A percentile compares a stretch with the other conserved stretches of the same genome.
Conservation (phyloP, 2,888 invertebrate species). For the Drosophila multiciliata region DNA sequence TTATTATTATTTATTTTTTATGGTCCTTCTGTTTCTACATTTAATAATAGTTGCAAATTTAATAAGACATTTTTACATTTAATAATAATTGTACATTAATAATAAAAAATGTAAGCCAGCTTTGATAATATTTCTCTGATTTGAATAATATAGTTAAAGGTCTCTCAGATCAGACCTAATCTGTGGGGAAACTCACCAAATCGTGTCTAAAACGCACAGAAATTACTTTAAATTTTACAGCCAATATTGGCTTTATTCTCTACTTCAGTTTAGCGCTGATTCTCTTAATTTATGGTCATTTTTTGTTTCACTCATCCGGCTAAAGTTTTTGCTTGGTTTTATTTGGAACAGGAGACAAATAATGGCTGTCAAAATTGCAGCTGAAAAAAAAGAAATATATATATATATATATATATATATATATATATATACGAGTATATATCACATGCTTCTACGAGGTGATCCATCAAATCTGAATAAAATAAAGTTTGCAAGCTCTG, state of each 20-base stretch:
- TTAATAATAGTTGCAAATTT: no score
- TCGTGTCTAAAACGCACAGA: no score
- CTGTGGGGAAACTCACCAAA: background rate
- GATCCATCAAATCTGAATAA: constrained; percentile 39
- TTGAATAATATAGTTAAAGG: background rate
- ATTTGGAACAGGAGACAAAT: constrained; percentile 38
- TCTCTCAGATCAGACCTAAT: background rate
- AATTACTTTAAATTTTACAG: background rate
- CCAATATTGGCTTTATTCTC: background rate
- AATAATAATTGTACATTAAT: no score
- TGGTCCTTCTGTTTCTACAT: no score
- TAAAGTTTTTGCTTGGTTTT: constrained; percentile 20
- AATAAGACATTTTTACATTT: no score
- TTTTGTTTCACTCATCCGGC: constrained; percentile 12
- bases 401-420: constrained; percentile 25
- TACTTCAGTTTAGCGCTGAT: background rate
- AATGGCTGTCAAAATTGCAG: constrained; percentile 42
- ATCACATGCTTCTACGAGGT: constrained; percentile 8
- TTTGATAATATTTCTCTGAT: background rate
- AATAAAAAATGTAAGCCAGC: background rate
- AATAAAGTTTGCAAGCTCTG: constrained; percentile 25
- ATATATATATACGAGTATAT: constrained; percentile 8
- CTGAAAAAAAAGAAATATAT: constrained; percentile 24
- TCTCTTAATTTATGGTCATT: constrained; percentile 16
- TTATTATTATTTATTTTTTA: no score